These are phyloP conservation scores for Heliconius eleuchia DNA, from an alignment of 1,140 invertebrate genomes.

Conservation along the genomic window DNA sequence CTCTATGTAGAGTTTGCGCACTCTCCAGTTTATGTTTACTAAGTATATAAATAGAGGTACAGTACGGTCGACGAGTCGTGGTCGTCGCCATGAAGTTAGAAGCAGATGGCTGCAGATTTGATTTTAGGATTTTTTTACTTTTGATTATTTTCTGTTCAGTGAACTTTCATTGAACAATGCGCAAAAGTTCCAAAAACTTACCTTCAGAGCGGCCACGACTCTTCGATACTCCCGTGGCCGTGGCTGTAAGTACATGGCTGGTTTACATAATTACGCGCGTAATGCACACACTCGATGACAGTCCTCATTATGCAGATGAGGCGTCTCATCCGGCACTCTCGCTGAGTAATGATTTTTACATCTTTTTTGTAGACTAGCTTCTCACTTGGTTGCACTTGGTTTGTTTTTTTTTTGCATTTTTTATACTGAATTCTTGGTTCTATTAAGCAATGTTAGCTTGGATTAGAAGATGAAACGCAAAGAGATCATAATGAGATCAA, in stretches of 20 bases:
- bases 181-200: too few species aligned
- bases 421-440: too few species aligned
- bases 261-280: constrained; percentile 27
- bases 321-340: constrained; percentile 1
- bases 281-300: constrained; percentile 29
- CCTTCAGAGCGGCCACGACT: too few species aligned
- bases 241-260: background rate
- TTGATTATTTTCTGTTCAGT: too few species aligned
- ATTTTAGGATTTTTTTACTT: too few species aligned
- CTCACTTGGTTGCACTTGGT: background rate
- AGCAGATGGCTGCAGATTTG: too few species aligned
- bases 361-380: background rate
- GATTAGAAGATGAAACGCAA: too few species aligned
- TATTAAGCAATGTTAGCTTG: too few species aligned
- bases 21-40: background rate
- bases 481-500: too few species aligned
- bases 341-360: constrained; percentile 10
- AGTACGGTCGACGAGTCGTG: too few species aligned
- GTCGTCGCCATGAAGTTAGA: too few species aligned
- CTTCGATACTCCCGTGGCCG: background rate
- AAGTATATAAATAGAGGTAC: background rate
- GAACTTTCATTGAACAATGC: too few species aligned
- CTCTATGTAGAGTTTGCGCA: background rate
- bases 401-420: background rate
- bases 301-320: constrained; percentile 40